Percentiles rank a stretch among this genome's conserved stretches.
These are phyloP conservation scores for Colletes latitarsis DNA, from an alignment of 1,140 invertebrate genomes.

Conservation along the genomic window DNA sequence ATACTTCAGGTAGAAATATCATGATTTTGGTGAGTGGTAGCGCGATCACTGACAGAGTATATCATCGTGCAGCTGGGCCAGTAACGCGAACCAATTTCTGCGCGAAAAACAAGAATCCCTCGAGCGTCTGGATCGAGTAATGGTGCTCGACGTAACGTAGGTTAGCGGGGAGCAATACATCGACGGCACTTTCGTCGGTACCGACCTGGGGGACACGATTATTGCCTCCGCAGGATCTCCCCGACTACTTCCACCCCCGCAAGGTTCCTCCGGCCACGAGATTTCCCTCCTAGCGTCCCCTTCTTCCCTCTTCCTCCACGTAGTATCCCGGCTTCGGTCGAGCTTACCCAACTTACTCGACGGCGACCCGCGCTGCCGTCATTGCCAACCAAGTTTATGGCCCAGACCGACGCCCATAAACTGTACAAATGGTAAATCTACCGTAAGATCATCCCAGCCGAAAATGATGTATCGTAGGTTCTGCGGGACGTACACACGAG, in stretches of 20 bases:
- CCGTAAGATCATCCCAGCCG: slow-evolving; percentile 81
- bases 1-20: too few species aligned
- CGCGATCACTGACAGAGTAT: too few species aligned
- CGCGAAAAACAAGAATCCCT: slow-evolving; percentile 6
- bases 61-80: neutral
- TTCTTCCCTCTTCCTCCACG: slow-evolving; percentile 4
- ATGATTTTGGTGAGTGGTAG: too few species aligned
- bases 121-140: slow-evolving; percentile 15
- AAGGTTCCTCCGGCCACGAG: slow-evolving; percentile 42
- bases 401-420: slow-evolving; percentile 80
- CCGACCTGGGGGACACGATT: slow-evolving; percentile 45
- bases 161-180: slow-evolving; percentile 50
- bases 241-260: slow-evolving; percentile 36
- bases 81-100: neutral
- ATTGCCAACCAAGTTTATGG: slow-evolving; percentile 82
- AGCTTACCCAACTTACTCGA: slow-evolving; percentile 72
- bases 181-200: slow-evolving; percentile 51
- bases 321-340: slow-evolving; percentile 27
- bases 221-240: slow-evolving; percentile 43
- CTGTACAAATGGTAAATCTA: slow-evolving; percentile 82
- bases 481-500: slow-evolving; percentile 65
- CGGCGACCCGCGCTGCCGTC: slow-evolving; percentile 70
- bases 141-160: slow-evolving; percentile 24
- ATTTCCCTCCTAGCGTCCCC: slow-evolving; percentile 28
- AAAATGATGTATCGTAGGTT: slow-evolving; percentile 81